Evolutionary conservation across 2,113 vertebrate species (phyloP).

Genomic region (Nothocercus nigrocapillus): DNA sequence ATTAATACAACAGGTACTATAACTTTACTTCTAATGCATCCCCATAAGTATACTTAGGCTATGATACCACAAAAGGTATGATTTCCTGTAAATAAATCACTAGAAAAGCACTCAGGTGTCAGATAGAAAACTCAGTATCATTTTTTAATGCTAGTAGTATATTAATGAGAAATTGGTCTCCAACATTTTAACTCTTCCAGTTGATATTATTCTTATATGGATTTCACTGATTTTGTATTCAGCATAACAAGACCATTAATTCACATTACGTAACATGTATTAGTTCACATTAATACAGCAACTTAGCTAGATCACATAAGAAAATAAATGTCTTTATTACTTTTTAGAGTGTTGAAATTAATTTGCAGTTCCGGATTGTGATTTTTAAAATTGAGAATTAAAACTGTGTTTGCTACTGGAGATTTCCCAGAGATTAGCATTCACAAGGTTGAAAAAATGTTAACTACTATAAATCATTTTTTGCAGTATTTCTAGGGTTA

Average conservation of each 20-base stretch:
- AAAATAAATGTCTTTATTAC: constrained; percentile 72
- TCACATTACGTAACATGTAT: not conserved
- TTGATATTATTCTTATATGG: constrained; percentile 21
- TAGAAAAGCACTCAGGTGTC: constrained; percentile 1
- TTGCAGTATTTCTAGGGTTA: constrained; percentile 49
- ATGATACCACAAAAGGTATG: not conserved
- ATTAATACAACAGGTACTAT: not conserved
- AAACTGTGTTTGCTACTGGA: constrained; percentile 68
- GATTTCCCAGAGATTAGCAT: constrained; percentile 58
- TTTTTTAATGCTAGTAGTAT: constrained; percentile 7
- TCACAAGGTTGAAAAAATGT: constrained; percentile 65
- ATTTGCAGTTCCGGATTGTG: constrained; percentile 65
- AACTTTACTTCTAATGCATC: not conserved
- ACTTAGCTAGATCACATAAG: constrained; percentile 63
- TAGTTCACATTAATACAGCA: not conserved
- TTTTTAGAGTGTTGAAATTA: constrained; percentile 65
- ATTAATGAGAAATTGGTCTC: constrained; percentile 24
- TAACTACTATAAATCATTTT: constrained; percentile 66
- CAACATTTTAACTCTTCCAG: constrained; percentile 6
- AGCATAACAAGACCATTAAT: constrained; percentile 46
- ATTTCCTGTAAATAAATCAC: not conserved
- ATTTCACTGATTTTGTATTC: constrained; percentile 55
- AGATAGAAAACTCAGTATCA: not conserved
- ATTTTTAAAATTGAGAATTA: constrained; percentile 61
- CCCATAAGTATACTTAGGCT: not conserved